phyloP scores from a whole-genome alignment of 2,113 vertebrate species.

The Ancistrus triradiatus region DNA sequence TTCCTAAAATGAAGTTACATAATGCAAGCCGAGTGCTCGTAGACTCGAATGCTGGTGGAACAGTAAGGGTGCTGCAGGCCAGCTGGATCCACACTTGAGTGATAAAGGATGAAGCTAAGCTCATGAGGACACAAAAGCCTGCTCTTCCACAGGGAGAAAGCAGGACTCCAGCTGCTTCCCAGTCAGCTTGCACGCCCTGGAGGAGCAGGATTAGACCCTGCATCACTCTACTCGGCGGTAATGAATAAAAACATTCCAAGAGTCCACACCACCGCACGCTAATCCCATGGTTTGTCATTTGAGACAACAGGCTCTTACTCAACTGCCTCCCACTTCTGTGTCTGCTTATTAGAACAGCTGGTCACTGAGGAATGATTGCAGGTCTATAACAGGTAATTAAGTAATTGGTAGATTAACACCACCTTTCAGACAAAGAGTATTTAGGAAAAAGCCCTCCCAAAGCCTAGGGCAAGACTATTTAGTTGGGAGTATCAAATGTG shows the following conservation, averaged over 20 bases:
- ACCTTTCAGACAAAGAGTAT: conserved; percentile 30
- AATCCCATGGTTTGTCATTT: conserved; percentile 60
- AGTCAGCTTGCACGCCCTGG: conserved; percentile 47
- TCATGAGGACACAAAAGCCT: conserved; percentile 61
- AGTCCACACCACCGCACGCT: conserved; percentile 52
- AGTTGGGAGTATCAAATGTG: not conserved
- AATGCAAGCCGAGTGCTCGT: conserved; percentile 57
- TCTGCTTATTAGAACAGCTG: conserved; percentile 58
- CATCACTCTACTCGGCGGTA: conserved; percentile 55
- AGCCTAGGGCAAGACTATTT: conserved; percentile 1
- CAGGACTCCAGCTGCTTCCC: conserved; percentile 53
- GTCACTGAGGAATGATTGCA: conserved; percentile 55
- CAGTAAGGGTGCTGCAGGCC: conserved; percentile 58
- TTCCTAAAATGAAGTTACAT: conserved; percentile 57
- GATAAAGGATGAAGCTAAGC: conserved; percentile 54
- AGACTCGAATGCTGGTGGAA: conserved; percentile 58
- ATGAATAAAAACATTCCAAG: conserved; percentile 31
- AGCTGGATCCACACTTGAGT: conserved; percentile 49
- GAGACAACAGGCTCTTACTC: conserved; percentile 63
- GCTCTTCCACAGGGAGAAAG: conserved; percentile 50
- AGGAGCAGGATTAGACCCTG: conserved; percentile 64
- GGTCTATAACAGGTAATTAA: conserved; percentile 58
- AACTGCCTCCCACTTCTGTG: conserved; percentile 50
- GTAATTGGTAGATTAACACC: conserved; percentile 62
- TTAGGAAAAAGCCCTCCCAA: conserved; percentile 6